A percentile compares a stretch with the other conserved stretches of the same genome.
phyloP scores from a whole-genome alignment of 1,140 invertebrate genomes.

The Hesperophylax magnus region DNA sequence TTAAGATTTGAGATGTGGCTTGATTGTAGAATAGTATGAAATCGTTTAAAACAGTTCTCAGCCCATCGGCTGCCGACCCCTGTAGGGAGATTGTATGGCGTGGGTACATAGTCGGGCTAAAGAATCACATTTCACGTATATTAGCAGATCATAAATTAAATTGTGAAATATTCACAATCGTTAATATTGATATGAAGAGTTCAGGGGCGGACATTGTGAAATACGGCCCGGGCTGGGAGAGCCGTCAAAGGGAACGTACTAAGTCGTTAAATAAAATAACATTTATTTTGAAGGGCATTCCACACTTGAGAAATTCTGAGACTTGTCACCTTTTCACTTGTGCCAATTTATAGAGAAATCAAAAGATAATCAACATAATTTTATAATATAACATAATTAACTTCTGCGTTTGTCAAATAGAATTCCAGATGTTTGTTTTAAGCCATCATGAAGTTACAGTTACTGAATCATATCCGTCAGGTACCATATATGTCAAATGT shows the following conservation, averaged over 20 bases:
- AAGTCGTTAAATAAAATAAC: constrained; percentile 26
- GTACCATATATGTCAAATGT: too few species aligned
- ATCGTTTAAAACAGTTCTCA: background rate
- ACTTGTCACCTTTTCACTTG: too few species aligned
- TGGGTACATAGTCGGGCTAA: background rate
- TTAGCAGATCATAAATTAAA: constrained; percentile 53
- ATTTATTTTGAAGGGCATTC: constrained; percentile 9
- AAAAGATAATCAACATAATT: too few species aligned
- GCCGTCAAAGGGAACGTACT: constrained; percentile 34
- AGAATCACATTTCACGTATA: constrained; percentile 52
- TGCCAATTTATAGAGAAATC: too few species aligned
- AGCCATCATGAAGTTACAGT: too few species aligned
- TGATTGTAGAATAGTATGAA: too few species aligned
- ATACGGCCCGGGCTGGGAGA: constrained; percentile 14
- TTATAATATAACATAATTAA: too few species aligned
- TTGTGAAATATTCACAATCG: constrained; percentile 43
- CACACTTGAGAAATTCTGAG: too few species aligned
- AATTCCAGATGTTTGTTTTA: too few species aligned
- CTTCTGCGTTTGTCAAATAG: too few species aligned
- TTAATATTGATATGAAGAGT: constrained; percentile 41
- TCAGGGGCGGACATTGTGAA: constrained; percentile 32
- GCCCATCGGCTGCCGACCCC: background rate
- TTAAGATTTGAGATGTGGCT: too few species aligned
- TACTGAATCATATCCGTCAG: too few species aligned
- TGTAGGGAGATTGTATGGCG: background rate